These are phyloP conservation scores for Atlantisia rogersi DNA, from an alignment of 2,113 vertebrate genomes.

Conservation along the genomic window DNA sequence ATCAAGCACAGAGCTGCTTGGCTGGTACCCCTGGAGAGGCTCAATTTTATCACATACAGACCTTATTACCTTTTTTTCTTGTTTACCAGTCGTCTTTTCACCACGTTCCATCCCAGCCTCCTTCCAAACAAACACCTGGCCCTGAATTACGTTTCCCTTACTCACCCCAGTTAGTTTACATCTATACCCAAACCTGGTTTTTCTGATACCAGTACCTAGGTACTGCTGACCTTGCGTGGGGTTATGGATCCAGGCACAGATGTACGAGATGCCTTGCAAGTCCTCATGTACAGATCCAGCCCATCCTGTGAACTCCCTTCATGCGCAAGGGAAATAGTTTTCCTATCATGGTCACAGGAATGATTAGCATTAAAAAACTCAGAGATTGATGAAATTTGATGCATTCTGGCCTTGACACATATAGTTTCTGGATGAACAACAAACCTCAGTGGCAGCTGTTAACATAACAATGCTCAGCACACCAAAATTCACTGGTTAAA, in stretches of 20 bases:
- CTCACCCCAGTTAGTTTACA: not conserved
- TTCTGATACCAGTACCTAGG: not conserved
- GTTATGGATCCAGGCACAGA: not conserved
- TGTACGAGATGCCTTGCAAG: not conserved
- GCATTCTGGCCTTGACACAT: not conserved
- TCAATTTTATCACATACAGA: not conserved
- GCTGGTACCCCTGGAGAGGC: not conserved
- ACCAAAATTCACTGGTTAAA: not conserved
- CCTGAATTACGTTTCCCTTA: not conserved
- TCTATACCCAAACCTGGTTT: not conserved
- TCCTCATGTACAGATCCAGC: not conserved
- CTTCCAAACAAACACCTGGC: not conserved
- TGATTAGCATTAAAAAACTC: not conserved
- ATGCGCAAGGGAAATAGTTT: not conserved
- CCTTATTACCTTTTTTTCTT: not conserved
- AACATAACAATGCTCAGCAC: not conserved
- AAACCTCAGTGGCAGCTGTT: not conserved
- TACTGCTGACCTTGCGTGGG: not conserved
- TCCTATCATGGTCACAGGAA: not conserved
- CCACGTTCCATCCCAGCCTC: not conserved
- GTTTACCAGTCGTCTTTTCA: not conserved
- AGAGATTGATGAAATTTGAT: not conserved
- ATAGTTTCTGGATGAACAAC: not conserved
- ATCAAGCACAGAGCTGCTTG: not conserved
- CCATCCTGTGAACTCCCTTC: not conserved